phyloP scores from a whole-genome alignment of 2,797 vertebrate genomes.

The Acropternis orthonyx region DNA sequence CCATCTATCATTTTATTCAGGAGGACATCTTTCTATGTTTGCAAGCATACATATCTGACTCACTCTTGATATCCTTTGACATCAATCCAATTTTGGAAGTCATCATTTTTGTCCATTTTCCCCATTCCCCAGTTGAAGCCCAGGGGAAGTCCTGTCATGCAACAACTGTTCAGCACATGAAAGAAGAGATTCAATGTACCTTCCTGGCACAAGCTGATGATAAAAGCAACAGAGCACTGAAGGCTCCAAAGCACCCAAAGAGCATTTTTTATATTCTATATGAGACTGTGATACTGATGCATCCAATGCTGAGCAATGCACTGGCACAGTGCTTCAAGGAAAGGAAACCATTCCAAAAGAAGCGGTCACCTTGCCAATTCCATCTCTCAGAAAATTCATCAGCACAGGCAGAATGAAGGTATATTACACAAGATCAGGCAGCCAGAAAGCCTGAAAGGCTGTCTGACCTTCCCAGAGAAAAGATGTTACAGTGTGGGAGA shows the following conservation, averaged over 20 bases:
- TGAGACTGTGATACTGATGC: not conserved
- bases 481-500: not conserved
- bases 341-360: not conserved
- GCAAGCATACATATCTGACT: not conserved
- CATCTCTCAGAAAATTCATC: not conserved
- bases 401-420: not conserved
- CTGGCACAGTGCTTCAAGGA: not conserved
- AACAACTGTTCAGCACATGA: not conserved
- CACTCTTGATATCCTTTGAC: not conserved
- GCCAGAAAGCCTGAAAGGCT: not conserved
- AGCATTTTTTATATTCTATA: not conserved
- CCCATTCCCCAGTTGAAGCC: not conserved
- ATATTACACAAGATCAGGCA: not conserved
- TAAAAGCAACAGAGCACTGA: not conserved
- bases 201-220: not conserved
- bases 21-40: not conserved
- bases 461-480: not conserved
- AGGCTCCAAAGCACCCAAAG: not conserved
- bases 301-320: not conserved
- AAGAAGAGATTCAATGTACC: not conserved
- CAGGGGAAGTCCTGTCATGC: not conserved
- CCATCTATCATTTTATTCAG: not conserved
- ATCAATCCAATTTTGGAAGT: not conserved
- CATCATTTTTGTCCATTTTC: not conserved
- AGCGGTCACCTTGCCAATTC: not conserved